Base-by-base conservation (phyloP, 2,888 invertebrate species). In the Perdita meconis region DNA sequence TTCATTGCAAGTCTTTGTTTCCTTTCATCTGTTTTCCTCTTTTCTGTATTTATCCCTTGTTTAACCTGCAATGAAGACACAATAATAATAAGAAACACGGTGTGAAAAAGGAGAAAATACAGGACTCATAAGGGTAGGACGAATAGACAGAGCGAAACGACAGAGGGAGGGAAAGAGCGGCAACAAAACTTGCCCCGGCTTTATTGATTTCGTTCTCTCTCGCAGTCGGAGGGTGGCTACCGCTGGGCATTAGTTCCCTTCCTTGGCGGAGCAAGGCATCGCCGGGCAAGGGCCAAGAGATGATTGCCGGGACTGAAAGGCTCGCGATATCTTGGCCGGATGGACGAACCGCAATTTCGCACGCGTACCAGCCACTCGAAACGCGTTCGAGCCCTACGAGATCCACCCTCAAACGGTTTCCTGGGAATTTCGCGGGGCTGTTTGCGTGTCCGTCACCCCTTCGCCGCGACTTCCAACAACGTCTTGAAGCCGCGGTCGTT, bases 141-240 rank as follows among this genome's bases (percentile, higher is more conserved):
- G 19, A 13, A 59, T 30, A 47, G 26, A 59, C 8, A 22, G 44
- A 2, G 24, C 26, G 60, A 16, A 16, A 24, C 13, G 38, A 50
- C 51, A 42, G 55, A 55, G 53, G 42, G 61, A 56, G 44, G 61
- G 56, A 60, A 61, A 80, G 55, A 55, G 47, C 60, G 47, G 19
- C 16, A 38, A 72, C 24, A 44, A 76, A 78, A 84, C 64, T 72
- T 69, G 61, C 64, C 69, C 71, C 44, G 51, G 67, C 70, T 87
- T 85, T 87, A 87, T 86, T 87, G 86, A 86, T 86, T 86, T 60
- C 77, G 69, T 59, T 74, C 72, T 68, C 72, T 68, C 64, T 50
- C 68, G 42, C 64, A 22, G 77, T 57, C 13, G 67, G 71, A 50
- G 80, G 75, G 65, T 67, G 51, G 79, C 80, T 81, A 85, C 86